phyloP scores from a whole-genome alignment of 2,113 vertebrate genomes.

The Parotia lawesii region DNA sequence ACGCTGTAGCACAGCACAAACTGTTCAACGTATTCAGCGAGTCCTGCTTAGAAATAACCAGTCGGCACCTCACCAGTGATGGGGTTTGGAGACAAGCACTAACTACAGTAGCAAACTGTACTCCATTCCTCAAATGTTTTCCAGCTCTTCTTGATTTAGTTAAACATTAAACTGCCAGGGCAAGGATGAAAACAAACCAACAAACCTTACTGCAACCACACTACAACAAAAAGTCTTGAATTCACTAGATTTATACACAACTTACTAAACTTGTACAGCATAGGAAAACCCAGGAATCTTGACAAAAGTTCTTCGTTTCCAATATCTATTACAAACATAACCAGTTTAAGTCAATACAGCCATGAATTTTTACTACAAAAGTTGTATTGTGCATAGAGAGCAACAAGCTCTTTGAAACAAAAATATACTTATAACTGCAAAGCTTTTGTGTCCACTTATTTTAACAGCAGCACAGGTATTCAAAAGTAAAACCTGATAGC shows the following conservation, averaged over 20 bases:
- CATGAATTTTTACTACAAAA: not conserved
- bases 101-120: not conserved
- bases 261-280: not conserved
- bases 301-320: not conserved
- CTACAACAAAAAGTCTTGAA: not conserved
- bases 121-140: not conserved
- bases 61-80: not conserved
- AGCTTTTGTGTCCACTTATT: not conserved
- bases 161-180: slow-evolving; percentile 9
- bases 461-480: not conserved
- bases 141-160: not conserved
- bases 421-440: not conserved
- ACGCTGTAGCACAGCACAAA: rapidly evolving
- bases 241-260: not conserved
- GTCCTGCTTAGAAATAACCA: not conserved
- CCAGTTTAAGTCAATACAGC: not conserved
- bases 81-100: not conserved
- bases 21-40: not conserved
- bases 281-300: not conserved
- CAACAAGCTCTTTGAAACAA: not conserved
- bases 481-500: not conserved
- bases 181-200: not conserved
- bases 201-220: not conserved
- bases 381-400: not conserved
- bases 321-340: not conserved